phyloP scores from a whole-genome alignment of 2,797 vertebrate genomes.

The Acanthis flammea region DNA sequence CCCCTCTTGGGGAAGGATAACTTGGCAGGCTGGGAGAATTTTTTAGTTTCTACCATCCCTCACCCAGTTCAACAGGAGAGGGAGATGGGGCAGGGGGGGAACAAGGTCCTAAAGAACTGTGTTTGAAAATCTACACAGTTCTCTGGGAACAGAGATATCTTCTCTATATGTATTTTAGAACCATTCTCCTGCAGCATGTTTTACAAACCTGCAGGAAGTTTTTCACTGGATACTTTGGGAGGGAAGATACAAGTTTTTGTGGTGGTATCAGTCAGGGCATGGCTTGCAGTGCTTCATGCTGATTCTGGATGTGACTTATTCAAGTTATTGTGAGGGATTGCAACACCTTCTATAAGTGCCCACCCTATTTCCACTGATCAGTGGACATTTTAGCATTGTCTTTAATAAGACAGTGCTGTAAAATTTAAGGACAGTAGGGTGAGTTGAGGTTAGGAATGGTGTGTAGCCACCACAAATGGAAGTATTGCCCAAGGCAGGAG shows the following conservation, averaged over 20 bases:
- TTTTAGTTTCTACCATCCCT: background rate
- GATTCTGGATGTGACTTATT: background rate
- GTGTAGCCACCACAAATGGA: background rate
- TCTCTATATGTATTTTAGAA: background rate
- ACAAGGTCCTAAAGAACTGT: background rate
- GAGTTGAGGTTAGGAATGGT: background rate
- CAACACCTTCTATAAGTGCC: background rate
- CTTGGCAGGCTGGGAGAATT: background rate
- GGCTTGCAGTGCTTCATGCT: background rate
- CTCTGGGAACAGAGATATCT: background rate
- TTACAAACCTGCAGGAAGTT: background rate
- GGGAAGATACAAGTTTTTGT: background rate
- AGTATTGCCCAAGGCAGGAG: background rate
- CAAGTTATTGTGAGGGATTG: background rate
- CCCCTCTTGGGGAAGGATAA: background rate
- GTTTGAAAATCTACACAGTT: background rate
- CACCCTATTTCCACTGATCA: background rate
- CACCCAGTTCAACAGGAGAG: background rate
- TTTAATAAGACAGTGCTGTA: background rate
- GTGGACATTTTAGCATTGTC: background rate
- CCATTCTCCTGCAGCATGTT: background rate
- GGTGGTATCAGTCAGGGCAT: background rate
- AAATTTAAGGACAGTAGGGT: background rate
- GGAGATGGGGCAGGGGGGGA: accelerated
- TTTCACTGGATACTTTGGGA: background rate